Base-by-base conservation (phyloP, 2,113 vertebrate genomes). In the Cettia cetti region DNA sequence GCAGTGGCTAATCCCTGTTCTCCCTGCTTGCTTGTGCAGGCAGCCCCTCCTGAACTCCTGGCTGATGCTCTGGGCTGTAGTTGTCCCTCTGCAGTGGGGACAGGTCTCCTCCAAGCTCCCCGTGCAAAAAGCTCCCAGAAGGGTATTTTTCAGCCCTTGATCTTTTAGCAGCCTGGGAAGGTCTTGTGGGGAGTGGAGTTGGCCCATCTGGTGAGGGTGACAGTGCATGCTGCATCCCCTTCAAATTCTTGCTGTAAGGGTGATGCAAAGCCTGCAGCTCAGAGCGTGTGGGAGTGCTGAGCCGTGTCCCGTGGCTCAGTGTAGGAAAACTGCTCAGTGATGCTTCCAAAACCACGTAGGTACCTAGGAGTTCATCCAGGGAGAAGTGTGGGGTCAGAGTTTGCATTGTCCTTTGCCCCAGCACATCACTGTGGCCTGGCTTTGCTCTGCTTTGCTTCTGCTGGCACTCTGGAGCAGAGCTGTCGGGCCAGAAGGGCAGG, bases 391-490 rank as follows among this genome's bases (percentile, higher is more conserved):
- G 68, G 39, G 17, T 74, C 60, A 82, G 49, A 74, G 52, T 56
- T 81, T 44, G 72, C 8, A 0, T 79, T 79, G 54, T 75, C 61
- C 72, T 84, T 75, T 37, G 20, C 40, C 75, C 47, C 69, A 86
- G 90, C 59, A 6, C 42, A 9, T 77, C 28, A 8, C n/a, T 5
- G 40, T 65, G 76, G 79, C 80, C 82, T 74, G 69, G 92, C 94
- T 94, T 95, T 74, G 88, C 85, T 94, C 85, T 3, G 82, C 93
- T 96, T 96, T 83, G 90, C 93, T 93, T 77, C 37, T 59, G 90
- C 94, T 42, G 45, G 86, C 50, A 56, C 42, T 31, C 16, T 30
- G 72, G 94, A 91, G 91, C 94, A 92, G 89, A 88, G 90, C 77
- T 13, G 47, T 31, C 26, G 91, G 78, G 63, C 61, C 18, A 3